Conservation (phyloP, 2,888 invertebrate species). For the Pecten maximus region DNA sequence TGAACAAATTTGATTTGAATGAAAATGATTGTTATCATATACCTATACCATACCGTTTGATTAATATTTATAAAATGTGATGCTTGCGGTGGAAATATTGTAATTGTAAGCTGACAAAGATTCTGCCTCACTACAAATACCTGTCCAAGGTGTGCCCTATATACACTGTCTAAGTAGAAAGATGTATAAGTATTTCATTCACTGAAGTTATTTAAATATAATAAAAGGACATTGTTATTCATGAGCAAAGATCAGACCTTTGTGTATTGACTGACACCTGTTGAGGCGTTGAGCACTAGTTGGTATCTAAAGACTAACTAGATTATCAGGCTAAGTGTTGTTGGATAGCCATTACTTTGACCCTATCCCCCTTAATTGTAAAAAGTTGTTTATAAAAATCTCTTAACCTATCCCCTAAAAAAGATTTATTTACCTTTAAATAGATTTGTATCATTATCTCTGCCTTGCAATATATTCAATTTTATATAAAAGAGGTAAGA, state of each 20-base stretch:
- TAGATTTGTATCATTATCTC: too few species aligned
- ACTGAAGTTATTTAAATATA: constrained; percentile 10
- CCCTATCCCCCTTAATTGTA: too few species aligned
- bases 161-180: neutral
- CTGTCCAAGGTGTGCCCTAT: constrained; percentile 12
- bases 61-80: too few species aligned
- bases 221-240: constrained; percentile 17
- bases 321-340: too few species aligned
- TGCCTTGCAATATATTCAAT: too few species aligned
- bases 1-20: neutral
- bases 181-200: neutral
- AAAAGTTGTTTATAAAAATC: too few species aligned
- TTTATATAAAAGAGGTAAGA: too few species aligned
- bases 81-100: neutral
- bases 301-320: too few species aligned
- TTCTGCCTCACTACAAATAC: neutral
- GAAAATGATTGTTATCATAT: neutral
- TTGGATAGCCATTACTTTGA: too few species aligned
- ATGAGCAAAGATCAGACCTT: neutral
- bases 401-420: too few species aligned
- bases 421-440: too few species aligned
- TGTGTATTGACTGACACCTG: neutral
- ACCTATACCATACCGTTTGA: too few species aligned
- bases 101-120: neutral
- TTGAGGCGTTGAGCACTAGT: neutral